phyloP scores from a whole-genome alignment of 2,888 invertebrate species.

The Fragum fragum region DNA sequence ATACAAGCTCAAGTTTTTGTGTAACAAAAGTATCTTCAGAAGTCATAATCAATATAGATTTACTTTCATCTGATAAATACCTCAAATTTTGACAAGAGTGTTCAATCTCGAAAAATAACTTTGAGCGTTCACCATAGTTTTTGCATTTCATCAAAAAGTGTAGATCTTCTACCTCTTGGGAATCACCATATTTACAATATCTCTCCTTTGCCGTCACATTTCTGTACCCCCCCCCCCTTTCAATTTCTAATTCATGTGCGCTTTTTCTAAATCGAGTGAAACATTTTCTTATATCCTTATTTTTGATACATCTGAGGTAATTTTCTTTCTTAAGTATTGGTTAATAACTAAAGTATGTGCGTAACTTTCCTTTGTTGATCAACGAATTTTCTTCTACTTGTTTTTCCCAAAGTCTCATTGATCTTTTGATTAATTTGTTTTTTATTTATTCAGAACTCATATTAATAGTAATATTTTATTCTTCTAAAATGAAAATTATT shows the following conservation, averaged over 20 bases:
- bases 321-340: not conserved
- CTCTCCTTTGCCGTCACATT: not conserved
- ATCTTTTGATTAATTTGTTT: not conserved
- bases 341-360: constrained; percentile 4
- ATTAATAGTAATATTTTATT: not conserved
- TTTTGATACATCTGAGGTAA: not conserved
- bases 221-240: not conserved
- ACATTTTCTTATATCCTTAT: not conserved
- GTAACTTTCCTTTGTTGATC: not conserved
- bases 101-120: not conserved
- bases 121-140: not conserved
- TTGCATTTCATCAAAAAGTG: not conserved
- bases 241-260: not conserved
- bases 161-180: not conserved
- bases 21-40: constrained; percentile 4
- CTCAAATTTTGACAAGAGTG: not conserved
- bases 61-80: constrained; percentile 2
- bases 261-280: not conserved
- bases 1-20: not conserved
- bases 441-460: not conserved
- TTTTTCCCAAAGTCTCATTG: not conserved
- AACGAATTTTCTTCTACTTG: not conserved
- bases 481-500: not conserved
- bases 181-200: not conserved
- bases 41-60: constrained; percentile 1